Conservation (phyloP, 2,888 invertebrate species). For the Melangyna quadrimaculata region DNA sequence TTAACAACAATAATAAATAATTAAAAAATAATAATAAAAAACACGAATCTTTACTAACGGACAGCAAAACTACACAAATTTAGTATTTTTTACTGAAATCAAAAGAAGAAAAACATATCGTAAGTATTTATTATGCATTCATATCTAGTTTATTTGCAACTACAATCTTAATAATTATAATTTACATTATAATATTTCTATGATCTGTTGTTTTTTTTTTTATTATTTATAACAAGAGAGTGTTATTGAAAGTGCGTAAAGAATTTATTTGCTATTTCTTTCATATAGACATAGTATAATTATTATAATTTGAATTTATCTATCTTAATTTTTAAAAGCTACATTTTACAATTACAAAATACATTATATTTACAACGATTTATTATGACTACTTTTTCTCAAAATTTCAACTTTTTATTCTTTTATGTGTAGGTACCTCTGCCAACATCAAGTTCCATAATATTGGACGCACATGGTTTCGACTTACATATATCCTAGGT, state of each 20-base stretch:
- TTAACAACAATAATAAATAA: neutral
- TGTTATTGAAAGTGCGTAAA: neutral
- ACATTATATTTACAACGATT: conserved; percentile 25
- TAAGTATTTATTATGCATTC: no score
- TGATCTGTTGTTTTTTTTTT: neutral
- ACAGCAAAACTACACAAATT: neutral
- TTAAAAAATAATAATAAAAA: neutral
- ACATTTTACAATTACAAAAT: neutral
- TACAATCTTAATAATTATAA: neutral
- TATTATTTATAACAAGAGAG: conserved; percentile 33
- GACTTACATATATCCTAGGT: neutral
- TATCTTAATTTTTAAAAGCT: neutral
- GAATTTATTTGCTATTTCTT: neutral
- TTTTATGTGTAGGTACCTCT: no score
- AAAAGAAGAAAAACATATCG: neutral
- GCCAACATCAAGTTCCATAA: neutral
- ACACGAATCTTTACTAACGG: no score
- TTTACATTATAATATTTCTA: neutral
- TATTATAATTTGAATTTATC: conserved; percentile 23
- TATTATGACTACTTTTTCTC: neutral
- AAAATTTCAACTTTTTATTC: conserved; percentile 4
- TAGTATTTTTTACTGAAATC: neutral
- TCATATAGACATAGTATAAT: neutral
- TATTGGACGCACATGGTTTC: conserved; percentile 8
- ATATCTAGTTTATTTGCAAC: neutral